Evolutionary conservation across 2,113 vertebrate genomes (phyloP).

Genomic region (Acanthochromis polyacanthus): DNA sequence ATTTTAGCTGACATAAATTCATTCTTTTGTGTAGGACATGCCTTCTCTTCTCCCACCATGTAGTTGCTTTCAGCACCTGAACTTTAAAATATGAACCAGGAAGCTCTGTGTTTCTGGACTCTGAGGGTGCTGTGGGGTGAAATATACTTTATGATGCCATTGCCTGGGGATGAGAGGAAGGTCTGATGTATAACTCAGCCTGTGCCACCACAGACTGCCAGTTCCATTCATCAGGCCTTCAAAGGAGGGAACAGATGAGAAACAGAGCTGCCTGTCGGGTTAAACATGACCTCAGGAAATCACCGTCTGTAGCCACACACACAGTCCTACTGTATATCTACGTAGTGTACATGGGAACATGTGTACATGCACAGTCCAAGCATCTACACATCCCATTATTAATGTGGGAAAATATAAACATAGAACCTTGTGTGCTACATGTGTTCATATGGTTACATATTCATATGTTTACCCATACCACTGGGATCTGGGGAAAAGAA

Average conservation of each 20-base stretch:
- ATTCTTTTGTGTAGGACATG: constrained; percentile 64
- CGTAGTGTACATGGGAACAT: constrained; percentile 12
- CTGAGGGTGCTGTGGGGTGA: constrained; percentile 44
- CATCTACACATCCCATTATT: neutral
- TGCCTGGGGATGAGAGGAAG: constrained; percentile 67
- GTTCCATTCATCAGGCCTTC: constrained; percentile 60
- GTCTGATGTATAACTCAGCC: constrained; percentile 70
- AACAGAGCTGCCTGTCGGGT: constrained; percentile 40
- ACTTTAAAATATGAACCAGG: constrained; percentile 78
- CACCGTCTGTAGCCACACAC: constrained; percentile 20
- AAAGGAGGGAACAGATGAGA: constrained; percentile 66
- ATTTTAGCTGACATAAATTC: constrained; percentile 73
- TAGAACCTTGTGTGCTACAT: neutral
- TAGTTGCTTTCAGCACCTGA: constrained; percentile 73
- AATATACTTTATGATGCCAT: constrained; percentile 65
- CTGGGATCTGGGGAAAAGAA: neutral
- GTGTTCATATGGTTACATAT: neutral
- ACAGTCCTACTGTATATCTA: constrained; percentile 22
- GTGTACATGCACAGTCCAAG: neutral
- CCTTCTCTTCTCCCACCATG: constrained; percentile 55
- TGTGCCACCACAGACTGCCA: constrained; percentile 56
- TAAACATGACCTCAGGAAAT: constrained; percentile 56
- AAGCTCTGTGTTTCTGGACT: constrained; percentile 61
- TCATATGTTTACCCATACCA: neutral
- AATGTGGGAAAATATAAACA: constrained; percentile 21